Conservation (phyloP, 2,888 invertebrate species). For the Drosophila glabriapex region DNA sequence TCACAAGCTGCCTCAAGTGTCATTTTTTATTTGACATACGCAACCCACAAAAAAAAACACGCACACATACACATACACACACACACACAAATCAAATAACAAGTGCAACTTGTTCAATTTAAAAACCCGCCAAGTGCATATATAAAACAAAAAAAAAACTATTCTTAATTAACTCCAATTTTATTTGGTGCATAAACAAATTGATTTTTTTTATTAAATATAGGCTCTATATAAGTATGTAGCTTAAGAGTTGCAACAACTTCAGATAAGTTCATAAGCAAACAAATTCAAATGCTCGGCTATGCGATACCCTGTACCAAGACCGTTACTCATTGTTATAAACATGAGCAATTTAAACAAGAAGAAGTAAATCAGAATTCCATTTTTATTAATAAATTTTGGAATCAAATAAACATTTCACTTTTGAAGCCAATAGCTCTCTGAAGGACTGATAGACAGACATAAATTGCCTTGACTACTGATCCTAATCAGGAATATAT, state of each 20-base stretch:
- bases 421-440: neutral
- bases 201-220: neutral
- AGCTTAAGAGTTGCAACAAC: neutral
- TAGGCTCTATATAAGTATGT: neutral
- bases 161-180: neutral
- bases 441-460: neutral
- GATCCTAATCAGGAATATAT: neutral
- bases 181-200: neutral
- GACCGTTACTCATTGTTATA: neutral
- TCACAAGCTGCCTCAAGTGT: slow-evolving; percentile 25
- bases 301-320: neutral
- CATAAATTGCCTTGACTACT: neutral
- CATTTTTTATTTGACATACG: slow-evolving; percentile 48
- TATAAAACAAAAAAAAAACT: neutral
- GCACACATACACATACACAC: too few species aligned
- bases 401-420: neutral
- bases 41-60: neutral
- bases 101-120: neutral
- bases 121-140: neutral
- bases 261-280: neutral
- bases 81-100: neutral
- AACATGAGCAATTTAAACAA: too few species aligned
- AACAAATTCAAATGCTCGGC: neutral
- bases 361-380: neutral
- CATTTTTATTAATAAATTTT: neutral